Base-by-base conservation (phyloP, 2,888 invertebrate species). In the Drosophila anomalata region DNA sequence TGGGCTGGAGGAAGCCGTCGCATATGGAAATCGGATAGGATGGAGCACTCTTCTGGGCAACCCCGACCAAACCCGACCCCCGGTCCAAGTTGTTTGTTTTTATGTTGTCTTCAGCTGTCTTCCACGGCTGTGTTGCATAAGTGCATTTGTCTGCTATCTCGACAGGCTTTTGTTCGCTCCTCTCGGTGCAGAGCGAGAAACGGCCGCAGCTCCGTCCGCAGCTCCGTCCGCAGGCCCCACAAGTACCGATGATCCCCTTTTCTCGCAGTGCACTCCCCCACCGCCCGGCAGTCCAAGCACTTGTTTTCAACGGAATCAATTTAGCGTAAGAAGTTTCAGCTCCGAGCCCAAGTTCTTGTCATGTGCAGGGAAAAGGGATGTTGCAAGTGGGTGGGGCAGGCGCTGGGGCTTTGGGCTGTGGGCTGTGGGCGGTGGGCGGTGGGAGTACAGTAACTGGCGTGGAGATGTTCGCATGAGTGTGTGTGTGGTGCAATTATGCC, bases 121-220 rank as follows among this genome's bases (percentile, higher is more conserved):
- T 53, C 29, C 11, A 53, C 42, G 51, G 48, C 42, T 31, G 31
- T 42, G 51, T 75, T 81, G 78, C 84, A 81, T 72, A 84, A 82
- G 79, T 82, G 84, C 81, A 84, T 84, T 82, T 84, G 79, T 75
- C 81, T 81, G 79, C 78, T 76, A 70, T 73, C 73, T 75, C 74
- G 68, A 54, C 69, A 48, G 72, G 76, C 69, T 65, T 72, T 77
- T 77, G 77, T 75, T 75, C 56, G 70, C 20, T 36, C 61, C 24
- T 42, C 61, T 17, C 17, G 41, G 14, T 17, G 41, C 41, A 42
- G 9, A 42, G 11, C 17, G 41, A 42, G 11, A 42, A 61, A 24
- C 22, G 22, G 22, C 22, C 22, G 22, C 22, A 24, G 22, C 3
- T 24, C 22, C 22, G 22, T 22, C 22, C 22, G 22, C 22, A 22